These are phyloP conservation scores for Bradypus variegatus DNA, from an alignment of 2,797 vertebrate genomes.

Conservation along the genomic window DNA sequence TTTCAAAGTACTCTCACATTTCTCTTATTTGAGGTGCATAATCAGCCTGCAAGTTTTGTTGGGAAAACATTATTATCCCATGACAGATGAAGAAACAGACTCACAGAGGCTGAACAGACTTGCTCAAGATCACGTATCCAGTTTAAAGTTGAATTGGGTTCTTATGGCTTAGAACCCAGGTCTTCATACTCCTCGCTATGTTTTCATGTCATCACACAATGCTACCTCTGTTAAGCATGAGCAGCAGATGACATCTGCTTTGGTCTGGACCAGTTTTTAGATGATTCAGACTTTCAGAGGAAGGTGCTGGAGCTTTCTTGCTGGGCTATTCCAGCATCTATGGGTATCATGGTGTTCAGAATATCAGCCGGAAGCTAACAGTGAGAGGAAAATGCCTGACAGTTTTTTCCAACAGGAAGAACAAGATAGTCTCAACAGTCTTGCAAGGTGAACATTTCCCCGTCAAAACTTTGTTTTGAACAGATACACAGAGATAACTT, in stretches of 20 bases:
- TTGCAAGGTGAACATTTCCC: background rate
- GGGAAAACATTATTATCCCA: background rate
- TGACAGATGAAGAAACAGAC: background rate
- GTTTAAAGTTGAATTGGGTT: background rate
- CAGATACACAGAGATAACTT: background rate
- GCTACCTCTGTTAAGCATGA: background rate
- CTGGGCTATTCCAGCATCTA: background rate
- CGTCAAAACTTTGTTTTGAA: constrained; percentile 4
- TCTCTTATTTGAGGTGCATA: background rate
- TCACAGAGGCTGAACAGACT: background rate
- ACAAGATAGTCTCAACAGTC: background rate
- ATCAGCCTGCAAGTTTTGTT: background rate
- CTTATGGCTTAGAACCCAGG: background rate
- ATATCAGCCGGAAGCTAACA: background rate
- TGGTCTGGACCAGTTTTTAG: background rate
- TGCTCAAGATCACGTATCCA: background rate
- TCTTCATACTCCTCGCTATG: background rate
- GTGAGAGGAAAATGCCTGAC: background rate
- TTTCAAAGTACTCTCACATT: background rate
- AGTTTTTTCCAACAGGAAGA: background rate
- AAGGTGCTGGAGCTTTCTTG: background rate
- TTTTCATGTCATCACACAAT: background rate
- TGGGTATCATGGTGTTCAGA: background rate
- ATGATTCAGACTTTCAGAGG: background rate
- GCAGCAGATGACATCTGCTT: background rate